These are phyloP conservation scores for Hypena proboscidalis DNA, from an alignment of 2,888 invertebrate species.

Conservation along the genomic window DNA sequence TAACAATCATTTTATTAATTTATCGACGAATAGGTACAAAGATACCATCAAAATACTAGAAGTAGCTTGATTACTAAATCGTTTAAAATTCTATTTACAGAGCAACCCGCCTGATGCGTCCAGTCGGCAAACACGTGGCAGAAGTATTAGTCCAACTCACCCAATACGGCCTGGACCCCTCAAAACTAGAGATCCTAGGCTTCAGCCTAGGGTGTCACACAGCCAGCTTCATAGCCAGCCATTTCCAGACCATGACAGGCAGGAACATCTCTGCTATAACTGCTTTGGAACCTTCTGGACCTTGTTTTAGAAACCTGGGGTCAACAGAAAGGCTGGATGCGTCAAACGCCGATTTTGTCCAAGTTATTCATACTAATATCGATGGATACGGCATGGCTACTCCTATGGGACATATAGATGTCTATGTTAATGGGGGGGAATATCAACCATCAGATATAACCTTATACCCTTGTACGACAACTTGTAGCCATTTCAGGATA, in stretches of 20 bases:
- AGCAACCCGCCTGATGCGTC: constrained; percentile 75
- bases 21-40: no score
- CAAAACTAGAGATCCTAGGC: constrained; percentile 68
- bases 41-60: no score
- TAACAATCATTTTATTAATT: no score
- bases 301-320: constrained; percentile 68
- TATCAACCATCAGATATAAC: constrained; percentile 72
- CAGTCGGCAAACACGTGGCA: constrained; percentile 76
- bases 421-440: constrained; percentile 77
- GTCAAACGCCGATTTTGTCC: constrained; percentile 73
- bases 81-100: constrained; percentile 19
- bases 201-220: constrained; percentile 78
- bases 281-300: constrained; percentile 74
- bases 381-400: constrained; percentile 78
- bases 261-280: constrained; percentile 71
- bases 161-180: constrained; percentile 63
- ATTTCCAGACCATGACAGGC: constrained; percentile 67
- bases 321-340: constrained; percentile 61
- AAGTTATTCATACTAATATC: constrained; percentile 77
- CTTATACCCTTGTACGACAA: constrained; percentile 66
- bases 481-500: constrained; percentile 76
- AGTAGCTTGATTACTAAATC: background rate
- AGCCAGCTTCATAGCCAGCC: constrained; percentile 68
- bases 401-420: constrained; percentile 74
- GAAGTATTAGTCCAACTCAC: constrained; percentile 67